Base-by-base conservation (phyloP, 2,113 vertebrate genomes). In the Melozone crissalis region DNA sequence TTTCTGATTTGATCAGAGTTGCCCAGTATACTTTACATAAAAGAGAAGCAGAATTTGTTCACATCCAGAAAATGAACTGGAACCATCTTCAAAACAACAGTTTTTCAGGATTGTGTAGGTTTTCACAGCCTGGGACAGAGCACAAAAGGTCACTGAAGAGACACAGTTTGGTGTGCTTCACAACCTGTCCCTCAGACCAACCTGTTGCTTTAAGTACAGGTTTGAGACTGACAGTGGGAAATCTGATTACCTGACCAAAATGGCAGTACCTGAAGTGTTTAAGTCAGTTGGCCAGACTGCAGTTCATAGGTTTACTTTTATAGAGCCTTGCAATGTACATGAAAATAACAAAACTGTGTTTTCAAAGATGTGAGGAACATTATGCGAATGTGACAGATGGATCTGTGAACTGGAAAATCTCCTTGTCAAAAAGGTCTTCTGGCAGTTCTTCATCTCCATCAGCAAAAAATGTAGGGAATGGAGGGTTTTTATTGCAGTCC, bases 391-490 rank as follows among this genome's bases (percentile, higher is more conserved):
- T 94, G 69, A 99, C 62, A 20, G 98, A 99, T 11, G 98, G 98
- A 11, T 99, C 98, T 5, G 97, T 97, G 95, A 98, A 98, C 94
- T 98, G 96, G 80, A 98, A 99, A 93, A 99, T 41, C 28, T 98
- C 90, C 3, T 98, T 96, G 27, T 99, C 98, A 11, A 98, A 99
- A 79, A 99, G 94, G 88, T 99, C 99, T 96, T 99, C 99, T 9
- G 98, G 98, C 13, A 99, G 98, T 24, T 98, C 82, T 49, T 98
- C 98, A 3, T 99, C 98, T 69, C 98, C 98, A 91, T 99, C 99
- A 58, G 98, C 98, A 94, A 99, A 99, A 96, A 98, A 99, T 0
- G 99, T 99, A 55, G 99, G 99, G 91, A 99, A 99, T 0, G 99
- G 99, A 23, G 98, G 98, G 54, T 94, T 97, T 95, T 97, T 97